Evolutionary conservation across 2,113 vertebrate genomes (phyloP).

Genomic region (Ailuropoda melanoleuca): DNA sequence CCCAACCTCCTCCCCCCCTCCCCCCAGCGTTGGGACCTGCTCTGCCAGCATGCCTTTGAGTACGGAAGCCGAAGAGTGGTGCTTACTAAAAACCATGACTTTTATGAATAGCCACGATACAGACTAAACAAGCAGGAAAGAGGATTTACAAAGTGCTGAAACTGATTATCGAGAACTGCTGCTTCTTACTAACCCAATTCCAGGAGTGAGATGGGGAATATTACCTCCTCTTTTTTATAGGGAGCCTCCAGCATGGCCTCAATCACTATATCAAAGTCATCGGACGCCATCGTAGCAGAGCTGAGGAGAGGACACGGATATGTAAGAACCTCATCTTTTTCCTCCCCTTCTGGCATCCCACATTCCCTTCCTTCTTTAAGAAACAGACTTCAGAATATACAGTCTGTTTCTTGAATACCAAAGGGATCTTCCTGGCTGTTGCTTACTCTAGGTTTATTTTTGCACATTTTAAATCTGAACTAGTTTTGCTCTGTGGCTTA

Average conservation of each 20-base stretch:
- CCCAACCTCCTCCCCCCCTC: background rate
- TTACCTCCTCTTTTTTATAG: constrained; percentile 82
- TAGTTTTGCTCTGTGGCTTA: constrained; percentile 18
- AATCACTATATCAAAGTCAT: constrained; percentile 83
- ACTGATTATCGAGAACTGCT: background rate
- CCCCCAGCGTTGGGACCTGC: background rate
- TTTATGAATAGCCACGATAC: background rate
- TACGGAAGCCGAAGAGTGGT: background rate
- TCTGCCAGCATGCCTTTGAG: background rate
- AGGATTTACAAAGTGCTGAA: background rate
- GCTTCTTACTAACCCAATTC: constrained; percentile 42
- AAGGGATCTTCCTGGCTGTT: background rate
- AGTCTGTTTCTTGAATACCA: background rate
- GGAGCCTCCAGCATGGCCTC: constrained; percentile 83
- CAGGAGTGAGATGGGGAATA: background rate
- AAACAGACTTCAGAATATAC: background rate
- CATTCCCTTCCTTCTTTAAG: background rate
- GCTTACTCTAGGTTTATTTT: constrained; percentile 41
- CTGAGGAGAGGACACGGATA: constrained; percentile 44
- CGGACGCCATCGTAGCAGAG: constrained; percentile 73
- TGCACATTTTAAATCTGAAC: constrained; percentile 1
- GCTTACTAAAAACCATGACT: background rate
- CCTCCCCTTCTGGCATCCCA: background rate
- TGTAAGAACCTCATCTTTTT: constrained; percentile 1
- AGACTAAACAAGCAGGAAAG: background rate